Base-by-base conservation (phyloP, 1,140 invertebrate genomes). In the Leptoteleia sp. region DNA sequence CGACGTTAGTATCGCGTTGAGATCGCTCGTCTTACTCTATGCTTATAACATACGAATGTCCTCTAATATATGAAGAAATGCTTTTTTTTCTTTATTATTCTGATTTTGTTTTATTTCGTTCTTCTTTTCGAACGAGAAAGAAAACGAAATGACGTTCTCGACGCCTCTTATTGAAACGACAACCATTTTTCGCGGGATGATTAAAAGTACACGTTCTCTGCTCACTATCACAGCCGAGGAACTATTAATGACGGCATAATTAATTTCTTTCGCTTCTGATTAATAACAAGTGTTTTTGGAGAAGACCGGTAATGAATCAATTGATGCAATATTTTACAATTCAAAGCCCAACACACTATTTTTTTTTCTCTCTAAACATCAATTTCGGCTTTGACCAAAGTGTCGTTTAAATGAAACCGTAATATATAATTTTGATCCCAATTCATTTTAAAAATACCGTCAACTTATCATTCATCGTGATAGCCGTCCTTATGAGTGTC, bases 31-130 rank as follows among this genome's bases (percentile, higher is more conserved):
- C 61, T 76, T 80, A 71, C 17, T 47, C 71, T 79, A 79, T 71
- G 38, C 70, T 75, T 75, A 79, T 71, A 67, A 73, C 42, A 61
- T 76, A 80, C 48, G 43, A 72, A 75, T 76, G 48, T 71, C 67
- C 62, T 75, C 68, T 80, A n/a, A 80, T 71, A 80, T 80, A 71
- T 43, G 72, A 80, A 80, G 72, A 80, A 80, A 76, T 80, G 72
- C 71, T 73, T 70, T 73, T n/a, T n/a, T 31, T 50, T 64, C 29
- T 38, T 55, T 55, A 62, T 35, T 68, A 68, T 76, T 68, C 22
- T 67, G 8, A 8, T 57, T 70, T 55, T 61, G 9, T 19, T 61
- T 61, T 79, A 64, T 40, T 73, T 45, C 15, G 8, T 73, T 77
- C 13, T 65, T 65, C 42, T 45, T 67, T 75, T 68, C 27, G 43